Evolutionary conservation across 2,888 invertebrate genomes (phyloP), one percentile per base, ranked within the genome.

Genomic region (Glaucopsyche alexis): DNA sequence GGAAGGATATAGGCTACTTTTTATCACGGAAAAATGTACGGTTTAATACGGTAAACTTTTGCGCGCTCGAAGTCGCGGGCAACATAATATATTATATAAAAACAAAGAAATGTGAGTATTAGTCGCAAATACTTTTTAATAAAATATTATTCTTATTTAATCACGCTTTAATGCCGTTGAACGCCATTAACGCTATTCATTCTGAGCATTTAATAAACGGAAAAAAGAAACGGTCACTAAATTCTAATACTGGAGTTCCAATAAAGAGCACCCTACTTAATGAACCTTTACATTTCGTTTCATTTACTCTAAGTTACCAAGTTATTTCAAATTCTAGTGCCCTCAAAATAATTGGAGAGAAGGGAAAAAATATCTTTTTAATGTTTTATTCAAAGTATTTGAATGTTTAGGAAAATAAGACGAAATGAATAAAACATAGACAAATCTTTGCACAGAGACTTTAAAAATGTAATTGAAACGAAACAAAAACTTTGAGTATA

Each of bases 221-320:
- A 19, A 67, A 67, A 67, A 14, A 42, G 60, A 60, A 60, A 67
- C 67, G 45, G 67, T 42, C 67, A 67, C 42, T 67, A 67, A 67
- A 67, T 16, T 67, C 45, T 67, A 67, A 67, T 67, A 45, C 67
- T 8, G 45, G 66, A 67, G 45, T 67, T 67, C 19, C 45, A 67
- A 67, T 67, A 67, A 55, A 19, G 55, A 55, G 6, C 67, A 11
- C 6, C 67, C 45, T 16, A 42, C 19, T 1, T 67, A 67, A 67
- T 67, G 67, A 67, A 67, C 42, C 67, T 67, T 42, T 45, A 42
- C 67, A 67, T 67, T 67, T 45, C 67, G 67, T 67, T 45, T 45
- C 67, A 67, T 67, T 67, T 67, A 45, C 16, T 13, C 45, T 2
- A 67, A 42, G 11, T 67, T 45, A 67, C 45, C 42, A 16, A 45